Evolutionary conservation across 1,140 invertebrate genomes (phyloP), one percentile per base, ranked within the genome.

Genomic region (Akabosia matsudoensis): DNA sequence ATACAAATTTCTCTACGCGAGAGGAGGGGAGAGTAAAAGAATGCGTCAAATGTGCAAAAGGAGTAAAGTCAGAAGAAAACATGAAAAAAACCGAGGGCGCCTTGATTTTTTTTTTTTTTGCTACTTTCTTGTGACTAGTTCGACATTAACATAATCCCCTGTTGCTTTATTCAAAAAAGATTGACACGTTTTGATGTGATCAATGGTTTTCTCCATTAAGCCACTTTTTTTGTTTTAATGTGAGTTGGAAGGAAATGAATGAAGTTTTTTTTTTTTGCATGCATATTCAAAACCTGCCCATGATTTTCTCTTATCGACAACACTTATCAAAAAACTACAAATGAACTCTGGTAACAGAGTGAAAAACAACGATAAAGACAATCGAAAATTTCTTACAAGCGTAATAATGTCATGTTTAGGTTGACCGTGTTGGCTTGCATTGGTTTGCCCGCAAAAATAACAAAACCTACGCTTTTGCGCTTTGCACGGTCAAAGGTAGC

Each of bases 161-260:
- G 18, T 45, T 45, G 37, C 18, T 56, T 56, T 56, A 13, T 56
- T 56, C 22, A 22, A 10, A 13, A 56, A 56, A n/a, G 10, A 13
- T 56, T 56, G 54, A 56, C 54, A 56, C 54, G 14, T 56, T 24
- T n/a, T 22, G 24, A 56, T 56, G 10, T 24, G 54, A 56, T 56
- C 54, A 16, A 56, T 56, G 24, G 13, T 22, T 56, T 56, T 56
- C 54, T 56, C 54, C 54, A 56, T n/a, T 56, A n/a, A 56, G n/a
- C n/a, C 54, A 56, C 4, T 56, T 56, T 7, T 13, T 56, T 24
- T 56, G 54, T 24, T 56, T 3, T 3, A 10, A 56, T 56, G 14
- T 13, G 54, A 56, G 14, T 24, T 4, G 54, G n/a, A n/a, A n/a
- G n/a, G n/a, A n/a, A 56, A 56, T 56, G 54, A 56, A 56, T 56